phyloP scores from a whole-genome alignment of 2,797 vertebrate genomes.

The Stomatorhinus walkeri region DNA sequence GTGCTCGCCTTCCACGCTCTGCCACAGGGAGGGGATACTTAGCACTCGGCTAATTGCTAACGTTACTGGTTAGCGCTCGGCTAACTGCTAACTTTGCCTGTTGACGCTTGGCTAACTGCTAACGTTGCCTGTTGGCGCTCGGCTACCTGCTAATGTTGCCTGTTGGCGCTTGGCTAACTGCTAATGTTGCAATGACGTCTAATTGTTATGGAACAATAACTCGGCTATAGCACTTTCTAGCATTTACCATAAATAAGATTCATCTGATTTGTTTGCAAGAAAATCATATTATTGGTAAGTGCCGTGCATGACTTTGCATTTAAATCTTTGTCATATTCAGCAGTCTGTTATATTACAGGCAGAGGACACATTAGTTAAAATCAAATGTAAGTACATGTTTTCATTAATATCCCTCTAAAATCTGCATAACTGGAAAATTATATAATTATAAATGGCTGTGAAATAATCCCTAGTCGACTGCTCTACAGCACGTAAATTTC shows the following conservation, averaged over 20 bases:
- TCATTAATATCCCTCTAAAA: not conserved
- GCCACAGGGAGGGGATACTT: not conserved
- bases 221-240: not conserved
- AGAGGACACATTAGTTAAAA: not conserved
- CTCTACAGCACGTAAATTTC: not conserved
- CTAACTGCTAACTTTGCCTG: not conserved
- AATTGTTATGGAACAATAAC: not conserved
- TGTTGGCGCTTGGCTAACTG: not conserved
- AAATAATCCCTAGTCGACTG: not conserved
- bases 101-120: not conserved
- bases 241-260: not conserved
- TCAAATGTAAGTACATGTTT: not conserved
- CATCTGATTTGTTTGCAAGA: not conserved
- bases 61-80: not conserved
- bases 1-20: constrained; percentile 97
- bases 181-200: not conserved
- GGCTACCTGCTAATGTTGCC: not conserved
- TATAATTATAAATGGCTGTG: not conserved
- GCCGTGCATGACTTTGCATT: not conserved
- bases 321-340: not conserved
- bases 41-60: not conserved
- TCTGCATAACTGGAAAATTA: not conserved
- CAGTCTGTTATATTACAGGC: not conserved
- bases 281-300: not conserved
- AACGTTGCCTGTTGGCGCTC: not conserved